These are phyloP conservation scores for Collichthys lucidus DNA, from an alignment of 2,113 vertebrate genomes.

Conservation along the genomic window DNA sequence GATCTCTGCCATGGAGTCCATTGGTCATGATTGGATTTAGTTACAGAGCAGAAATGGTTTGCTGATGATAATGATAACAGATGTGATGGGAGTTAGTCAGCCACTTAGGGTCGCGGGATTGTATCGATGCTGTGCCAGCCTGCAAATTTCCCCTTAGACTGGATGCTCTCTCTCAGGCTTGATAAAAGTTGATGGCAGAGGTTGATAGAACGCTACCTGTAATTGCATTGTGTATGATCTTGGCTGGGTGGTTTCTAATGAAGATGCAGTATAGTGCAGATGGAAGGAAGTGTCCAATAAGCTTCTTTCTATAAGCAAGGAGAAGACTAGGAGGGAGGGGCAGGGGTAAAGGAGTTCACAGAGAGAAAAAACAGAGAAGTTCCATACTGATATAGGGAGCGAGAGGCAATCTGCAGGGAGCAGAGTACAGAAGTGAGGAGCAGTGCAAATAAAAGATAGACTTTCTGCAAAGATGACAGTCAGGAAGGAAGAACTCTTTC, in stretches of 20 bases:
- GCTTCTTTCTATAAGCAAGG: slow-evolving; percentile 11
- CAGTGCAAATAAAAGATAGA: slow-evolving; percentile 52
- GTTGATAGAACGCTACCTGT: slow-evolving; percentile 72
- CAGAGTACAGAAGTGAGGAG: slow-evolving; percentile 41
- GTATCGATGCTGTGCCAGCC: slow-evolving; percentile 55
- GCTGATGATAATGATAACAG: slow-evolving; percentile 77
- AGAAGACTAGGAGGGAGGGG: neutral
- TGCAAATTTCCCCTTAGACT: slow-evolving; percentile 65
- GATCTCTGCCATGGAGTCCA: slow-evolving; percentile 64
- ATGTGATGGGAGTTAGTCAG: slow-evolving; percentile 72
- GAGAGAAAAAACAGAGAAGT: slow-evolving; percentile 23
- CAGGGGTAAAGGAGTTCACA: slow-evolving; percentile 37
- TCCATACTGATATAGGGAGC: slow-evolving; percentile 42
- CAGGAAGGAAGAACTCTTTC: slow-evolving; percentile 58
- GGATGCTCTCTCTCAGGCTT: slow-evolving; percentile 32
- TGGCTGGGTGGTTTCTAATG: slow-evolving; percentile 38
- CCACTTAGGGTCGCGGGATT: slow-evolving; percentile 62
- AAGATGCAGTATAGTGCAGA: slow-evolving; percentile 47
- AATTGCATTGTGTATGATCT: slow-evolving; percentile 67
- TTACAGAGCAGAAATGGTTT: slow-evolving; percentile 69
- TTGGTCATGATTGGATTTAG: slow-evolving; percentile 79
- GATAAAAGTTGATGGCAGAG: slow-evolving; percentile 57
- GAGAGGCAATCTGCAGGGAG: slow-evolving; percentile 58
- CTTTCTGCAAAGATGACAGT: slow-evolving; percentile 53
- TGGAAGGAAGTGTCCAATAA: slow-evolving; percentile 21